Base-by-base conservation (phyloP, 1,140 invertebrate species). In the Drosophila elegans region DNA sequence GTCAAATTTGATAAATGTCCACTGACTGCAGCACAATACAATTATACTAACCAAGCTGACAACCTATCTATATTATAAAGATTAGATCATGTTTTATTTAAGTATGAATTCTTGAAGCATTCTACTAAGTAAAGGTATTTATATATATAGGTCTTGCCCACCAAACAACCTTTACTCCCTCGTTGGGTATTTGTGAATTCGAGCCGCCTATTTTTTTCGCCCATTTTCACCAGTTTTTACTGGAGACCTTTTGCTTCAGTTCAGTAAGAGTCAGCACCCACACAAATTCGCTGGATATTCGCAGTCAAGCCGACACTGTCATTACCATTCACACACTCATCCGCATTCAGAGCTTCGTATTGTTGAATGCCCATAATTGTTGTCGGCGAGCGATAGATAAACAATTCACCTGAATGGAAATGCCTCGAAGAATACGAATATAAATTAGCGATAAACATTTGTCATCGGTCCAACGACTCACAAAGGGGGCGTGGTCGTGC, bases 361-460 rank as follows among this genome's bases (percentile, higher is more conserved):
- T 42, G 53, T 29, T 84, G 76, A 84, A 83, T 84, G 81, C n/a
- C 57, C 55, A 44, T 54, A 71, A 83, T 75, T 84, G 81, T 76
- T 75, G 60, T 29, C 39, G 42, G 12, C 56, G 3, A 9, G 12
- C 51, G 56, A 36, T 45, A 78, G 68, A 74, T 83, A 83, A 72
- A 79, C 79, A 69, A 61, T 59, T 71, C 45, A 36, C 41, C 39
- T 54, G 25, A 60, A 67, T 32, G 34, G 44, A 45, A 39, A 53
- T 44, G 36, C 11, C 42, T 10, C 16, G 16, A 52, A 54, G 46
- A 44, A 54, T 41, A 56, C 46, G n/a, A n/a, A 61, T 55, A 56
- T 46, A 68, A 62, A 72, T 63, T 48, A 51, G 61, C 55, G 16
- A 63, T 53, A 66, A 32, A 59, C 21, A 57, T 80, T 80, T 76